Conservation (phyloP, 2,888 invertebrate species). For the Dyspetes luteomarginatus region DNA sequence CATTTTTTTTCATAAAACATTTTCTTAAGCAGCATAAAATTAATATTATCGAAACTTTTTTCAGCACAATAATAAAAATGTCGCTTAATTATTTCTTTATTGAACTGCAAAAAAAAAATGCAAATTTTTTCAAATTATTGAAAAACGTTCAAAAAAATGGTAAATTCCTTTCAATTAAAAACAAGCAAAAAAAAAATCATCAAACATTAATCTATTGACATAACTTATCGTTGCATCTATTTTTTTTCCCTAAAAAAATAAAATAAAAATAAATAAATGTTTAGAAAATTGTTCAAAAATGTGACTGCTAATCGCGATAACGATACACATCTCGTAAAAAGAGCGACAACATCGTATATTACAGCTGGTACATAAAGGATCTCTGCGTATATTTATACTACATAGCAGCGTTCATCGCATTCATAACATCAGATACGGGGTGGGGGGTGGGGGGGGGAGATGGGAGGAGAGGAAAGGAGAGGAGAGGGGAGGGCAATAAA, state of each 20-base stretch:
- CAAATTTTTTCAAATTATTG: too few relatives aligned
- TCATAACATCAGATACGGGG: constrained; percentile 77
- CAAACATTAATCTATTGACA: too few relatives aligned
- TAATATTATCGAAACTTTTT: too few relatives aligned
- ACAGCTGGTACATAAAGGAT: constrained; percentile 26
- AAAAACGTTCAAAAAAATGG: too few relatives aligned
- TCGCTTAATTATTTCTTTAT: too few relatives aligned
- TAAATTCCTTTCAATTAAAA: too few relatives aligned
- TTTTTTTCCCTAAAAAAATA: background rate
- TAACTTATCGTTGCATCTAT: too few relatives aligned
- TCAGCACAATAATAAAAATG: too few relatives aligned
- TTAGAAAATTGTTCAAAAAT: constrained; percentile 54
- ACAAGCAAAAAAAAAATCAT: too few relatives aligned
- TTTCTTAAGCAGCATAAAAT: too few relatives aligned
- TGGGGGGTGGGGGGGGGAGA: constrained; percentile 62
- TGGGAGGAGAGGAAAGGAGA: constrained; percentile 71
- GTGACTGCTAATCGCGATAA: constrained; percentile 71
- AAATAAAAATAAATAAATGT: background rate
- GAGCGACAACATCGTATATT: constrained; percentile 25
- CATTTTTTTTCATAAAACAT: too few relatives aligned
- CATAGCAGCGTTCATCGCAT: constrained; percentile 73
- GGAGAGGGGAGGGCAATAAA: constrained; percentile 77
- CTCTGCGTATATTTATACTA: constrained; percentile 38
- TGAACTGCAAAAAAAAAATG: too few relatives aligned
- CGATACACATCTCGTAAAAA: constrained; percentile 66